Evolutionary conservation across 1,140 invertebrate species (phyloP), one percentile per base, ranked within the genome.

Genomic region (Drosophila elegans): DNA sequence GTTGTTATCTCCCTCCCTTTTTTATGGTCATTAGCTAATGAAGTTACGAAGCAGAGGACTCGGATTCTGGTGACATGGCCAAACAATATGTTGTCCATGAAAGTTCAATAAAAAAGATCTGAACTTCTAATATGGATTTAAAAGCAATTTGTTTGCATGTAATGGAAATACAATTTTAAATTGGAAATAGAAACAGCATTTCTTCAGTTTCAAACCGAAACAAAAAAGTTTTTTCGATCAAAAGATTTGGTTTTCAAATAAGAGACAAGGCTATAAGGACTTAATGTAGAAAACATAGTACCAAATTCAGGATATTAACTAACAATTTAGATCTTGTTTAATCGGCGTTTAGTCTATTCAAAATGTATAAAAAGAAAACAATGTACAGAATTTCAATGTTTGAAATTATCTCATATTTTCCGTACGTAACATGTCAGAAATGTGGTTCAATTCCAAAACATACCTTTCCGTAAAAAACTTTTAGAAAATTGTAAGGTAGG

Each of bases 1-100:
- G 41, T 61, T 55, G 60, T 25, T 75, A 41, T 16, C 21, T 10
- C 53, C 42, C 29, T 46, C 41, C 64, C 25, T 52, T 63, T 82
- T 90, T 90, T 86, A 86, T 86, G 61, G 86, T 91, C 82, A 91
- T 91, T 88, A 90, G 88, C 73, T 90, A 90, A 90, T 83, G 73
- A 83, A 91, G 82, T 83, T 86, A 64, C 57, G 9, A 54, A 49
- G n/a, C 7, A 16, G 13, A 49, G 13, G 48, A 48, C 25, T n/a
- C 11, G 12, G 25, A n/a, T 29, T 13, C 34, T 16, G 29, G 29
- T 4, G 45, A 3, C 42, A 12, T 7, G 5, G 42, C 3, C 4
- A 27, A 10, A 64, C 34, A 74, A 53, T 55, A 73, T 51, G 42
- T 38, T 54, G 57, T 16, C 46, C 46, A 60, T 52, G 49, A 41